phyloP scores from a whole-genome alignment of 1,140 invertebrate genomes.

The Steinernema feltiae region DNA sequence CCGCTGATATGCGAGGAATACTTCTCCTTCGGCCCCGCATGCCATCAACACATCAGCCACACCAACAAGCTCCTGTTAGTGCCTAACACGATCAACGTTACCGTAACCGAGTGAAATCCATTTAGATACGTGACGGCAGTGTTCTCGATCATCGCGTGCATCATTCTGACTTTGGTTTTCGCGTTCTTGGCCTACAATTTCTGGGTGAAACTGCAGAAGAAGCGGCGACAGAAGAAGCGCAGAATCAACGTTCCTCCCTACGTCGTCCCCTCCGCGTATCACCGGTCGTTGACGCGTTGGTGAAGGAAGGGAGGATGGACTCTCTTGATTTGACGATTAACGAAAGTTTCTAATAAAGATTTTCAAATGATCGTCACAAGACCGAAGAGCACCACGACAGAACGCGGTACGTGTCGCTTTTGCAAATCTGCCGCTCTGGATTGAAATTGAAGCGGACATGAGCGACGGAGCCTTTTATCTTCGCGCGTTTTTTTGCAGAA shows the following conservation, averaged over 20 bases:
- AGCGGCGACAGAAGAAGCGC: background rate
- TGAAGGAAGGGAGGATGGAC: too few relatives aligned
- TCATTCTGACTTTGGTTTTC: background rate
- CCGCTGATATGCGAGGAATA: background rate
- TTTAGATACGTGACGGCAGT: background rate
- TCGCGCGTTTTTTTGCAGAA: too few relatives aligned
- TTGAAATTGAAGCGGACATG: too few relatives aligned
- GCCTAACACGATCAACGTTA: background rate
- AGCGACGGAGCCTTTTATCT: too few relatives aligned
- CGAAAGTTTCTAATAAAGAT: too few relatives aligned
- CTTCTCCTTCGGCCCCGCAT: background rate
- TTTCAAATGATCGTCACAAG: too few relatives aligned
- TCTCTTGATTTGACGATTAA: too few relatives aligned
- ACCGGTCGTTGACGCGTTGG: background rate
- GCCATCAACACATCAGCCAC: constrained; percentile 5
- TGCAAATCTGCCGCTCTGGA: too few relatives aligned
- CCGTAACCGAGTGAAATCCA: background rate
- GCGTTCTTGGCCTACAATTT: background rate
- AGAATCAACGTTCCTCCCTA: background rate
- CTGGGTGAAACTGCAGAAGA: background rate
- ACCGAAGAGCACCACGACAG: too few relatives aligned
- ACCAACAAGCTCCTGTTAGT: background rate
- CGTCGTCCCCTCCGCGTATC: background rate
- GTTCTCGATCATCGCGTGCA: background rate
- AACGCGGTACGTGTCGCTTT: too few relatives aligned